Conservation (phyloP, 1,140 invertebrate genomes). For the Agrilus planipennis region DNA sequence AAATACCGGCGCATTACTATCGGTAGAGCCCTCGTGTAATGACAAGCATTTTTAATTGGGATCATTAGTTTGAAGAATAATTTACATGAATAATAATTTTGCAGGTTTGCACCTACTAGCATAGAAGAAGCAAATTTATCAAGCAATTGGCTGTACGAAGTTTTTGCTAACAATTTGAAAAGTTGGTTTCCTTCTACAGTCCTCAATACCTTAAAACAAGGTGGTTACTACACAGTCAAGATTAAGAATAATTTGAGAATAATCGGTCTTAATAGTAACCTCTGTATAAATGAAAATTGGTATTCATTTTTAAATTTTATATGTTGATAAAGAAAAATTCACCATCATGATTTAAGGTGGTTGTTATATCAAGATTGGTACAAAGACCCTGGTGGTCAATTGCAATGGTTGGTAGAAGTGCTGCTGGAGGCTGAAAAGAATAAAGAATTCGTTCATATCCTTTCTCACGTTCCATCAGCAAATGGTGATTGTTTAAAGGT, state of each 20-base stretch:
- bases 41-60: no score
- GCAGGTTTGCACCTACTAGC: no score
- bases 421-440: constrained; percentile 51
- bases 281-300: constrained; percentile 59
- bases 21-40: no score
- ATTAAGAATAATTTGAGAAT: constrained; percentile 51
- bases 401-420: constrained; percentile 61
- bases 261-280: constrained; percentile 59
- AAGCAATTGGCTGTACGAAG: no score
- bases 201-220: no score
- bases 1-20: no score
- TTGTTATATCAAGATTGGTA: constrained; percentile 41
- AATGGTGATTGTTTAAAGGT: constrained; percentile 43
- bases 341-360: constrained; percentile 38
- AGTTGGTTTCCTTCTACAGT: no score
- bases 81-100: no score
- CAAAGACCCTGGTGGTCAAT: constrained; percentile 49
- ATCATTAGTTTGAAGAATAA: no score
- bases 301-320: constrained; percentile 30
- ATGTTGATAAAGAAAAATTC: not conserved
- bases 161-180: no score
- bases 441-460: constrained; percentile 66
- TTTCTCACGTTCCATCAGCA: constrained; percentile 72
- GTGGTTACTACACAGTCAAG: constrained; percentile 55
- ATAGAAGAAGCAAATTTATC: no score